phyloP scores from a whole-genome alignment of 2,797 vertebrate species.

The Gymnocypris eckloni region DNA sequence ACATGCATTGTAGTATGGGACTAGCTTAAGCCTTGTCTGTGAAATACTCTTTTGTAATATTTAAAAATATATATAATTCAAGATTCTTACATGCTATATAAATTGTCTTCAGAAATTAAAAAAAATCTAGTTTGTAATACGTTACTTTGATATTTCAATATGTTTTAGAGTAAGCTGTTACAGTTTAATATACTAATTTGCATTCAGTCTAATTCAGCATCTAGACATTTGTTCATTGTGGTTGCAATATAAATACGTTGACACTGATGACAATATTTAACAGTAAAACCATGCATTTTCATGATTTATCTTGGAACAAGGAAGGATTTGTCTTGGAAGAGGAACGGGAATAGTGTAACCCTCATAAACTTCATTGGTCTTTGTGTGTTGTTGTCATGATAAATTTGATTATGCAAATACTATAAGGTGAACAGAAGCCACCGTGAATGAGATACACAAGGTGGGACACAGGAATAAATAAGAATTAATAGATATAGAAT shows the following conservation, averaged over 20 bases:
- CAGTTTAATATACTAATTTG: neutral
- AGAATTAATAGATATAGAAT: neutral
- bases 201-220: neutral
- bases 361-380: neutral
- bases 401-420: neutral
- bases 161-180: neutral
- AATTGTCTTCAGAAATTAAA: neutral
- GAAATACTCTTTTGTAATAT: neutral
- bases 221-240: neutral
- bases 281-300: neutral
- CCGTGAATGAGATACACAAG: neutral
- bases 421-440: neutral
- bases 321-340: neutral
- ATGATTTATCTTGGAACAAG: neutral
- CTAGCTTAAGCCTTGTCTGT: no score
- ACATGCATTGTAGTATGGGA: no score
- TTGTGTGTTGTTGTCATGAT: neutral
- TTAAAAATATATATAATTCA: neutral
- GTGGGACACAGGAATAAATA: neutral
- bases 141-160: neutral
- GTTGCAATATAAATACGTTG: neutral
- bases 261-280: neutral
- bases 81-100: neutral
- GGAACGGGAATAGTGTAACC: no score
- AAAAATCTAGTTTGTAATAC: neutral